A percentile compares a stretch with the other conserved stretches of the same genome.
Evolutionary conservation across 2,797 vertebrate species (phyloP).

Genomic region (Phoebastria nigripes): DNA sequence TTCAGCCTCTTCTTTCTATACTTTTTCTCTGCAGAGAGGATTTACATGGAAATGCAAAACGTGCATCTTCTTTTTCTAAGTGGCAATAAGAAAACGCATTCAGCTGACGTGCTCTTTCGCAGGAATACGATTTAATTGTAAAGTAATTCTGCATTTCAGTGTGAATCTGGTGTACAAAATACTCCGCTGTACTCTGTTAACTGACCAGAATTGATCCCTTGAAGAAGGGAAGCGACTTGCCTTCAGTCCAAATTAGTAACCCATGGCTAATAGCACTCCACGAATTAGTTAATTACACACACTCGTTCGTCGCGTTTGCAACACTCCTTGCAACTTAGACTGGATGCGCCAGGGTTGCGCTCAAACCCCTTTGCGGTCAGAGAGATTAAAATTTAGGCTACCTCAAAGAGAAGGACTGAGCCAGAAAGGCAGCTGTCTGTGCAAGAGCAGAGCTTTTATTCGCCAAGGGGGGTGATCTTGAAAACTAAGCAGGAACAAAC

Average conservation of each 20-base stretch:
- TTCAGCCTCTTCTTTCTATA: constrained; percentile 24
- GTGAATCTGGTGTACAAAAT: not conserved
- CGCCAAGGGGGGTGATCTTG: not conserved
- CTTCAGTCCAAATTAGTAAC: constrained; percentile 26
- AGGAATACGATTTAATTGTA: constrained; percentile 9
- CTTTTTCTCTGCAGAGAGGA: not conserved
- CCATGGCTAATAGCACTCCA: constrained; percentile 12
- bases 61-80: not conserved
- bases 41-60: not conserved
- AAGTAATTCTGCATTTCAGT: constrained; percentile 28
- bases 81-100: constrained; percentile 17
- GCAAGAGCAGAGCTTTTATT: not conserved
- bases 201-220: constrained; percentile 28
- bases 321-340: not conserved
- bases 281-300: constrained; percentile 47
- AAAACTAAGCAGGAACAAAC: not conserved
- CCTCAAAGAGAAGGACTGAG: constrained; percentile 30
- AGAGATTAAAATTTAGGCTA: not conserved
- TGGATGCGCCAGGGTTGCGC: not conserved
- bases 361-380: not conserved
- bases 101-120: not conserved
- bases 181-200: not conserved
- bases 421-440: not conserved
- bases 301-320: constrained; percentile 22
- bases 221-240: not conserved